Evolutionary conservation across 2,797 vertebrate genomes (phyloP).

Genomic region (Smutsia gigantea): DNA sequence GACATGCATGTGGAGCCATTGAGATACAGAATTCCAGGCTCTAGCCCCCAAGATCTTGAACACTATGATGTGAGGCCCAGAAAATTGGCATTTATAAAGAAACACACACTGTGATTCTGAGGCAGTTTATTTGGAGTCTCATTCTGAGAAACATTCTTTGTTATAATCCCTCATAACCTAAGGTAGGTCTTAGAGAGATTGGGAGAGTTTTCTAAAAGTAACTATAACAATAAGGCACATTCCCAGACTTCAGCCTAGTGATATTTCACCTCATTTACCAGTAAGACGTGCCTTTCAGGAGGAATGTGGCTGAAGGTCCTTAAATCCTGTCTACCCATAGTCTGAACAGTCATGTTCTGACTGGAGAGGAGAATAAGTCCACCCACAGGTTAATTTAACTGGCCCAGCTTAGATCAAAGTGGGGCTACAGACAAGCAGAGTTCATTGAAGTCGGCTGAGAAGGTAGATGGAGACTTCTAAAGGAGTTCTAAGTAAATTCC

Average conservation of each 20-base stretch:
- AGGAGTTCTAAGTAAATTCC: neutral
- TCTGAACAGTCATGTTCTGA: neutral
- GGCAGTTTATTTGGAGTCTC: neutral
- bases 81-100: neutral
- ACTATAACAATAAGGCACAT: neutral
- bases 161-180: neutral
- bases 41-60: neutral
- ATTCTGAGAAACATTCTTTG: neutral
- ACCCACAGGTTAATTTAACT: neutral
- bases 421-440: neutral
- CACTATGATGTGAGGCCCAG: neutral
- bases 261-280: neutral
- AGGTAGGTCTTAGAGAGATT: neutral
- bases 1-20: neutral
- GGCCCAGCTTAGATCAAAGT: neutral
- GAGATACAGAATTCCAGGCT: neutral
- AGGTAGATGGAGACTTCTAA: neutral
- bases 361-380: neutral
- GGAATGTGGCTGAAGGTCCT: neutral
- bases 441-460: neutral
- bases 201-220: neutral
- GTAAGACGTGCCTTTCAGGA: neutral
- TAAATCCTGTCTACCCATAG: neutral
- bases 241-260: neutral
- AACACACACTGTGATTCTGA: neutral